Base-by-base conservation (phyloP, 2,888 invertebrate species). In the Cantharis flavilabris region DNA sequence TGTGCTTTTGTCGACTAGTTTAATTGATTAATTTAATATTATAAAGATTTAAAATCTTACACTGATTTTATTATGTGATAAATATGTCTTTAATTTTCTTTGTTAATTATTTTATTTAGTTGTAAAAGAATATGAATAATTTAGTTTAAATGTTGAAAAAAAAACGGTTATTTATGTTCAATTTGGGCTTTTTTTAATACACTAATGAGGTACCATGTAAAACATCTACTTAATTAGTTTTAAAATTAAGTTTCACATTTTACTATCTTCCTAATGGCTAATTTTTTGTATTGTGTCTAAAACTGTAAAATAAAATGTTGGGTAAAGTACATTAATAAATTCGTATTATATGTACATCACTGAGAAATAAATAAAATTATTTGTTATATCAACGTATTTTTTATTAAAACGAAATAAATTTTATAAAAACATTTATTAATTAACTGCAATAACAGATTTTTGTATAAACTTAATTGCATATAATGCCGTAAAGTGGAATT, bases 21-120 rank as follows among this genome's bases (percentile, higher is more conserved):
- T 79, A 80, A 77, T 80, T 80, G 76, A 79, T 78, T 80, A 80
- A 71, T 81, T 79, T 30, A 78, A 74, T 80, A 80, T 81, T 81
- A 79, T 69, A 65, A 75, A 81, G 82, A 79, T 82, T 82, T 77
- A 80, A 80, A 80, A 80, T 80, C 83, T 83, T 84, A 84, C 84
- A 86, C 85, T 86, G 85, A 86, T 83, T 85, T 85, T 86, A 83
- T 86, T 85, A 87, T 87, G 87, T 87, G 87, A 87, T 87, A 87
- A 76, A 77, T 73, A 75, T 72, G 69, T 71, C 28, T 72, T 71
- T 77, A 71, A 71, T 69, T 73, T 75, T 73, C 71, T 77, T 73
- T 77, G 73, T 76, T 62, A 76, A 72, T 75, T 71, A 26, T 74
- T 71, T 63, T 69, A 49, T 77, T 69, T 75, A 71, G 75, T 75